A percentile compares a stretch with the other conserved stretches of the same genome.
These are phyloP conservation scores for Microctenopoma lineatum DNA, from an alignment of 2,797 vertebrate genomes.

Conservation along the genomic window DNA sequence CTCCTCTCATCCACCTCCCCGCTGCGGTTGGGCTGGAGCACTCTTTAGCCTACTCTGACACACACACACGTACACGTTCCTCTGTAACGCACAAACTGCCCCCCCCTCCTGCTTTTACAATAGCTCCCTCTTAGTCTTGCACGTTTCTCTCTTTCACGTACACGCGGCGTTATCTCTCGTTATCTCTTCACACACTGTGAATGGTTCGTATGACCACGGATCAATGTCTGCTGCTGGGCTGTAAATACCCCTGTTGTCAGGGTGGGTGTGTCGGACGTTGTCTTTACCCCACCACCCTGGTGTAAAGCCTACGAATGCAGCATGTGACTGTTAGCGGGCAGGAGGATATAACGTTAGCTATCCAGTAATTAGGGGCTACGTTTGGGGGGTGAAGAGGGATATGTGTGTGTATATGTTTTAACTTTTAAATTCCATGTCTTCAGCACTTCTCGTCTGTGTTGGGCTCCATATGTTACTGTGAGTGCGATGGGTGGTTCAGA, in stretches of 20 bases:
- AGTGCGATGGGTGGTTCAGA: slow-evolving; percentile 34
- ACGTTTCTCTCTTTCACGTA: slow-evolving; percentile 1
- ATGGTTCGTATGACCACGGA: slow-evolving; percentile 45
- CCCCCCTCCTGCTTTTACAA: not conserved
- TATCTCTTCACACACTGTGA: slow-evolving; percentile 6
- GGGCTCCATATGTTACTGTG: not conserved
- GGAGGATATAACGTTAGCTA: slow-evolving; percentile 35
- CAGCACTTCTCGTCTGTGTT: slow-evolving; percentile 18
- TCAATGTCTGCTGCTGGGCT: slow-evolving; percentile 19
- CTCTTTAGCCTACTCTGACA: slow-evolving; percentile 19
- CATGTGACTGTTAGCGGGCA: slow-evolving; percentile 50
- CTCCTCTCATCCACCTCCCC: slow-evolving; percentile 20
- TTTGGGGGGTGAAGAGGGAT: not conserved
- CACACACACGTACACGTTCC: not conserved
- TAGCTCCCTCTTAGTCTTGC: not conserved
- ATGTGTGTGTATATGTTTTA: not conserved
- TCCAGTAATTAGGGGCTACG: slow-evolving; percentile 6
- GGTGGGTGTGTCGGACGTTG: slow-evolving; percentile 7
- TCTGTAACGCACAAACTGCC: too few relatives aligned
- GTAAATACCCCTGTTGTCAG: slow-evolving; percentile 57
- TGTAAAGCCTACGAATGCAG: slow-evolving; percentile 52
- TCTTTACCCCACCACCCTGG: slow-evolving; percentile 39
- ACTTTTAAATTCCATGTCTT: too few relatives aligned
- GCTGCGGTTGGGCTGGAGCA: slow-evolving; percentile 3
- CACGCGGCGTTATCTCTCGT: not conserved